phyloP scores from a whole-genome alignment of 2,797 vertebrate genomes.

The Saxicola maurus region DNA sequence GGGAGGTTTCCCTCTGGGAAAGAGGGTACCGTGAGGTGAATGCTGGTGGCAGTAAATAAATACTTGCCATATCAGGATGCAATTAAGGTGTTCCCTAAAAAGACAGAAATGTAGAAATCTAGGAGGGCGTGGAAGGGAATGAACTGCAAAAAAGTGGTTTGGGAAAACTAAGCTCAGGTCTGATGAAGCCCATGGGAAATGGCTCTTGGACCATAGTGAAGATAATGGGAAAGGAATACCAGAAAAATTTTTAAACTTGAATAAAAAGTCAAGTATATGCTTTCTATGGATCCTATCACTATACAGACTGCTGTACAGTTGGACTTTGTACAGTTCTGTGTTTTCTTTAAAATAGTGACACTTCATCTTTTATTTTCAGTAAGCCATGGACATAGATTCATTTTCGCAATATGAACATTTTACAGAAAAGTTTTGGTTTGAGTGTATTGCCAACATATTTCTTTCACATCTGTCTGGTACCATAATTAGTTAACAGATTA shows the following conservation, averaged over 20 bases:
- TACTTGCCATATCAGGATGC: neutral
- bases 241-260: neutral
- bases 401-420: neutral
- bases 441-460: neutral
- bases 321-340: neutral
- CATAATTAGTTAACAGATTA: neutral
- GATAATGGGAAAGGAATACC: neutral
- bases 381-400: neutral
- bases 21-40: neutral
- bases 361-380: neutral
- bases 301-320: neutral
- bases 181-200: neutral
- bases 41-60: neutral
- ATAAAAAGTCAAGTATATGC: neutral
- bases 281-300: neutral
- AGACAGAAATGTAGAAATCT: neutral
- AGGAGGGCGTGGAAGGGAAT: neutral
- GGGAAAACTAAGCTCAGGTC: neutral
- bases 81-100: neutral
- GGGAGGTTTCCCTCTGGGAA: rapidly evolving
- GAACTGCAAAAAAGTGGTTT: neutral
- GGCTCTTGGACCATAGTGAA: neutral
- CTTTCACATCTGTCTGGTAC: neutral
- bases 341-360: neutral
- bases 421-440: neutral